Conservation (phyloP, 2,797 vertebrate species). For the Myripristis murdjan region DNA sequence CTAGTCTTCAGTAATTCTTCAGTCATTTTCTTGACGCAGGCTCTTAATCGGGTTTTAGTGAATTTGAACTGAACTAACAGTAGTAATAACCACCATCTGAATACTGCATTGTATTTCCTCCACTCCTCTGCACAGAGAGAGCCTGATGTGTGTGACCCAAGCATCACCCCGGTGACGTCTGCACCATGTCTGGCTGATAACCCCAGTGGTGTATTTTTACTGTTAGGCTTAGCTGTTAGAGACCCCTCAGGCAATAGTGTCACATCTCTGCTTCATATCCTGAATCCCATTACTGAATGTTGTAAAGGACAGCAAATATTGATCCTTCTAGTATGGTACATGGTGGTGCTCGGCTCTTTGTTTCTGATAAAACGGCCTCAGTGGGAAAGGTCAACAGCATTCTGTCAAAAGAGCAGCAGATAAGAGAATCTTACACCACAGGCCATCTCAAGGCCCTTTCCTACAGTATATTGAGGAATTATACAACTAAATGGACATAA, state of each 20-base stretch:
- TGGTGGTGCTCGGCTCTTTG: conserved; percentile 32
- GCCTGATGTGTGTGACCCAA: conserved; percentile 49
- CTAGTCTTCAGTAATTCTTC: not conserved
- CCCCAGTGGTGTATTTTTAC: conserved; percentile 33
- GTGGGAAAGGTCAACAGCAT: conserved; percentile 49
- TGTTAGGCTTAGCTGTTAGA: conserved; percentile 53
- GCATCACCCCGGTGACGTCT: conserved; percentile 44
- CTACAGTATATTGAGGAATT: conserved; percentile 23
- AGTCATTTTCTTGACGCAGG: not conserved
- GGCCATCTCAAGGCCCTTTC: not conserved
- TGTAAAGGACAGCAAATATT: conserved; percentile 80
- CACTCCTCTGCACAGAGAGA: conserved; percentile 22
- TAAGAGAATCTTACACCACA: conserved; percentile 25
- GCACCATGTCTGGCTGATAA: conserved; percentile 21
- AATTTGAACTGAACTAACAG: conserved; percentile 47
- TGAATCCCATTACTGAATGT: conserved; percentile 56
- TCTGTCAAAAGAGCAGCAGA: conserved; percentile 43
- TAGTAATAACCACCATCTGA: not conserved
- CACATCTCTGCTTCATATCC: conserved; percentile 75
- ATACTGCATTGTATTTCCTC: conserved; percentile 42
- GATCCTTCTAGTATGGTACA: conserved; percentile 54
- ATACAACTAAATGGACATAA: conserved; percentile 32
- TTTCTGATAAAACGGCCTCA: conserved; percentile 37
- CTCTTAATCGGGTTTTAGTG: conserved; percentile 40
- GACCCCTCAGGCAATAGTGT: conserved; percentile 45